These are phyloP conservation scores for Tringa solitaria DNA, from an alignment of 2,113 vertebrate genomes.

Conservation along the genomic window DNA sequence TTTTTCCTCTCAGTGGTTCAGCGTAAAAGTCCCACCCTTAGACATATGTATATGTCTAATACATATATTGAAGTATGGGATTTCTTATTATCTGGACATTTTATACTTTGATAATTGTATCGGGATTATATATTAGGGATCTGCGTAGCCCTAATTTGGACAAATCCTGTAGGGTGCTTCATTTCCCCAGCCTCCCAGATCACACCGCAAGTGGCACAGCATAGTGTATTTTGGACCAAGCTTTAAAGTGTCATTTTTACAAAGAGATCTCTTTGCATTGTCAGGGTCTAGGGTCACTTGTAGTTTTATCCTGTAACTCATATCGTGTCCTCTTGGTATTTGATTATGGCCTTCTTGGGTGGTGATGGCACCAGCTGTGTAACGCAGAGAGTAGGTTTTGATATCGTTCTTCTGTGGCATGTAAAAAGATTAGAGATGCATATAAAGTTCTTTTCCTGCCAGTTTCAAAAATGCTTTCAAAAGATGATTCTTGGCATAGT, in stretches of 20 bases:
- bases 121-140: neutral
- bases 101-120: neutral
- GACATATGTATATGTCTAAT: too few relatives aligned
- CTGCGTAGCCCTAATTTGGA: neutral
- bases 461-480: neutral
- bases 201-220: neutral
- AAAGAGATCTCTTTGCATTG: neutral
- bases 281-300: neutral
- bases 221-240: neutral
- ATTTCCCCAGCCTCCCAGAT: neutral
- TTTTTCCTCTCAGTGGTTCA: neutral
- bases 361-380: neutral
- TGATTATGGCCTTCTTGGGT: neutral
- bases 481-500: neutral
- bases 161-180: neutral
- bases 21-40: neutral
- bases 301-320: neutral
- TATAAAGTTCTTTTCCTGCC: neutral
- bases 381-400: neutral
- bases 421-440: neutral
- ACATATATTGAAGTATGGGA: neutral
- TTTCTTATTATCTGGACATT: neutral
- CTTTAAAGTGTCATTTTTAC: neutral
- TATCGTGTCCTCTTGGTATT: neutral
- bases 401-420: neutral